A percentile compares a stretch with the other conserved stretches of the same genome.
These are phyloP conservation scores for Gobio occitaniae DNA, from an alignment of 2,797 vertebrate species.

Conservation along the genomic window DNA sequence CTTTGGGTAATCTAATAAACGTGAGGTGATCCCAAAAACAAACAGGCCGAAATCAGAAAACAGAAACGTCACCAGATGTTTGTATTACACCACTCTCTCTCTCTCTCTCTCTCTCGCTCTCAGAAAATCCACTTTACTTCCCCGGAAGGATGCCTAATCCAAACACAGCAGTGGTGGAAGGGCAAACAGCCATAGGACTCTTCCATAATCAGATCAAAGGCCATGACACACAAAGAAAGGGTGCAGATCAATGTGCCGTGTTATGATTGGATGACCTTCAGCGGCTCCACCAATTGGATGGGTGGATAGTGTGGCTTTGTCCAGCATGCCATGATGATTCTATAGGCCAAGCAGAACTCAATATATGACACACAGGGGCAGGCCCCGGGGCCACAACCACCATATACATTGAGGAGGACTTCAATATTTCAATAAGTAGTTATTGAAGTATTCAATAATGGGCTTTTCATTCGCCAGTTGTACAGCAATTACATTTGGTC, in stretches of 20 bases:
- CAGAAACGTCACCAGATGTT: conserved; percentile 46
- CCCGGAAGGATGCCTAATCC: conserved; percentile 32
- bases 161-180: neutral
- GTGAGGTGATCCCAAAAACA: conserved; percentile 24
- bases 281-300: conserved; percentile 1
- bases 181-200: conserved; percentile 9
- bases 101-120: neutral
- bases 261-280: conserved; percentile 35
- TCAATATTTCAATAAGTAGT: neutral
- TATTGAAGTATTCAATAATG: neutral
- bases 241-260: conserved; percentile 38
- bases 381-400: neutral
- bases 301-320: neutral
- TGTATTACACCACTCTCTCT: neutral
- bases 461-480: neutral
- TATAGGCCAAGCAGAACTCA: neutral
- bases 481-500: neutral
- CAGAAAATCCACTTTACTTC: conserved; percentile 30
- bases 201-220: conserved; percentile 45
- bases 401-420: neutral
- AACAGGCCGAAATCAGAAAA: neutral
- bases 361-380: neutral
- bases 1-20: conserved; percentile 39
- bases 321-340: neutral
- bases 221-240: conserved; percentile 24